Evolutionary conservation across 2,797 vertebrate species (phyloP).

Genomic region (Silurus lanzhouensis): DNA sequence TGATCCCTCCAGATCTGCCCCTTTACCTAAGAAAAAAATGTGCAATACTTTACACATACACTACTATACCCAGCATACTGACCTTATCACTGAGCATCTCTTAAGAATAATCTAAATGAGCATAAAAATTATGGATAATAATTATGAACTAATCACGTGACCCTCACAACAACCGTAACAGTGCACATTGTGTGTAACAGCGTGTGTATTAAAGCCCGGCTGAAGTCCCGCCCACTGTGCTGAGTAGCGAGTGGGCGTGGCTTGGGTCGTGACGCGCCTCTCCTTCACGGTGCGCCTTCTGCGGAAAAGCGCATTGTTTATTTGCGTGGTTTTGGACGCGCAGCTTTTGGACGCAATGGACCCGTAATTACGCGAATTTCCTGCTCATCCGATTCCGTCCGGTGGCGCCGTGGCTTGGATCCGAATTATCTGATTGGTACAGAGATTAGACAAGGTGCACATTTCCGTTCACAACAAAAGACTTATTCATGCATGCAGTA

Average conservation of each 20-base stretch:
- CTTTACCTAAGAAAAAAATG: no score
- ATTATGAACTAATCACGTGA: no score
- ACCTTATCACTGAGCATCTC: no score
- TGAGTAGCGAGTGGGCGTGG: conserved; percentile 52
- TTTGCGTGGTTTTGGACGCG: conserved; percentile 48
- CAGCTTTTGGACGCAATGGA: neutral
- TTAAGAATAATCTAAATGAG: no score
- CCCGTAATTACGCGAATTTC: neutral
- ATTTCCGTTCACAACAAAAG: neutral
- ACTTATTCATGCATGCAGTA: neutral
- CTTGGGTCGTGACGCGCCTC: conserved; percentile 55
- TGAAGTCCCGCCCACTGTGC: conserved; percentile 52
- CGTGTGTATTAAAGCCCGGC: neutral
- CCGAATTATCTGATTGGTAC: neutral
- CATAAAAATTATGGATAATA: no score
- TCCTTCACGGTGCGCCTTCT: conserved; percentile 49
- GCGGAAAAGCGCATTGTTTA: conserved; percentile 48
- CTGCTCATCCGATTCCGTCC: neutral
- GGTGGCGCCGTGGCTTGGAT: neutral
- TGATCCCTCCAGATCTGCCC: no score
- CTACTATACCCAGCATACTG: no score
- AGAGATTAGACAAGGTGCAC: neutral
- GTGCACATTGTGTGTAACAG: neutral
- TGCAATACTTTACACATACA: no score
- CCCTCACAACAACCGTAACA: no score